Percentiles rank a stretch among this genome's conserved stretches.
phyloP scores from a whole-genome alignment of 2,113 vertebrate genomes.

The Oreocharis arfaki region DNA sequence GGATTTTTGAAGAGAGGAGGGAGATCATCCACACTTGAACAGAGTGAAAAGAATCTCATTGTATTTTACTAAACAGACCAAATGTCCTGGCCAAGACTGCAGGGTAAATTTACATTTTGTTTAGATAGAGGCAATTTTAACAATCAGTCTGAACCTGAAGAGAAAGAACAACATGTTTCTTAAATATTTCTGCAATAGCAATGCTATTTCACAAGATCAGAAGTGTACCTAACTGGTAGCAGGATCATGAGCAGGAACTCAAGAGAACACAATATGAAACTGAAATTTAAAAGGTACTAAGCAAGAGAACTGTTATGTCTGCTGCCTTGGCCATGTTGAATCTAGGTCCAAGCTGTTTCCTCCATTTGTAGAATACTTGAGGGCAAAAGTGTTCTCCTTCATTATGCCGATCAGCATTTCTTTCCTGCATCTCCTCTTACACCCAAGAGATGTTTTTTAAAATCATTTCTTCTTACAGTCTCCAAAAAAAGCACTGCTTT shows the following conservation, averaged over 20 bases:
- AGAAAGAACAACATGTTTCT: not conserved
- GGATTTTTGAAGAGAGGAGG: not conserved
- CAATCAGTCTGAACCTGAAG: not conserved
- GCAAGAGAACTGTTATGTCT: not conserved
- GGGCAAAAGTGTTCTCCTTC: not conserved
- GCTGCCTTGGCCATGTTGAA: not conserved
- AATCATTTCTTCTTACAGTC: not conserved
- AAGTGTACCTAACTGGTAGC: not conserved
- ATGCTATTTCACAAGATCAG: not conserved
- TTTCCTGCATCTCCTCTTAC: not conserved
- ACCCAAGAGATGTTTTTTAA: not conserved
- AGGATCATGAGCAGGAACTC: not conserved
- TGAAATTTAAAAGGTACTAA: not conserved
- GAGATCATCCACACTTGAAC: rapidly evolving
- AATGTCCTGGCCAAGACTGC: not conserved
- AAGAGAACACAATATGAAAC: not conserved
- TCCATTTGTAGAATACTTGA: not conserved
- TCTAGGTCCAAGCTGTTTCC: not conserved
- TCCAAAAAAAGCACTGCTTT: not conserved
- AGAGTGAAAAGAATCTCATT: not conserved
- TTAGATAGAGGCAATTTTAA: not conserved
- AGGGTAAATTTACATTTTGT: not conserved
- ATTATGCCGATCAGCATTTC: not conserved
- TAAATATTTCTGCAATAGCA: not conserved
- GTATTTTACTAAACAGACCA: not conserved